Evolutionary conservation across 2,888 invertebrate genomes (phyloP), one percentile per base, ranked within the genome.

Genomic region (Agapetus fuscipes): DNA sequence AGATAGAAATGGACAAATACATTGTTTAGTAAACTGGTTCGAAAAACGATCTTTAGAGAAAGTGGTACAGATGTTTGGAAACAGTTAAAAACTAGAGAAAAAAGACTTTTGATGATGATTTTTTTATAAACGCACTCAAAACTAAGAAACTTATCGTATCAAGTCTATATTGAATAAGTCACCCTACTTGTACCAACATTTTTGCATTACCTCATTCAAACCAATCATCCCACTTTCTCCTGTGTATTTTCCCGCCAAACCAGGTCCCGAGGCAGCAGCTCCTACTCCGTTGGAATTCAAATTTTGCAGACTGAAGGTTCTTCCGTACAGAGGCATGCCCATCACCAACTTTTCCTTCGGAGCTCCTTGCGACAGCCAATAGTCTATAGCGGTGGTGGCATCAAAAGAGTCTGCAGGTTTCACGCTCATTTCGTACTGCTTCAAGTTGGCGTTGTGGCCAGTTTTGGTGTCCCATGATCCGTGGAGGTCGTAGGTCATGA

Each of bases 401-500:
- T 43, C 43, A 24, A 16, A 38, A 11, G 42, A 42, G 13, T 37
- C 37, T 7, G 30, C 20, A 3, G 30, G 17, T 3, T 17, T 31
- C 10, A 38, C 34, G 24, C 60, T 54, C 15, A 24, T 33, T 2
- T 61, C 62, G 28, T 42, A 42, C 2, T 35, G 38, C 9, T 29
- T 25, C n/a, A 43, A 34, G 10, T 26, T 34, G 10, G 74, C 62
- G 50, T 73, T 68, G 32, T 66, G 59, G 2, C 71, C 72, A 2
- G 71, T 66, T 7, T 48, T 49, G 0, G 42, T 37, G 11, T 74
- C 71, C 65, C 66, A 72, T 3, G 60, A 54, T 2, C 73, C 76
- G 46, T 75, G 73, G 14, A 71, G 58, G 52, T 74, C 74, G 52
- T 76, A 76, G 1, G 70, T 50, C 74, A 76, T 74, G 1, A 76